These are phyloP conservation scores for Diplolepis rosae DNA, from an alignment of 2,888 invertebrate genomes.

Conservation along the genomic window DNA sequence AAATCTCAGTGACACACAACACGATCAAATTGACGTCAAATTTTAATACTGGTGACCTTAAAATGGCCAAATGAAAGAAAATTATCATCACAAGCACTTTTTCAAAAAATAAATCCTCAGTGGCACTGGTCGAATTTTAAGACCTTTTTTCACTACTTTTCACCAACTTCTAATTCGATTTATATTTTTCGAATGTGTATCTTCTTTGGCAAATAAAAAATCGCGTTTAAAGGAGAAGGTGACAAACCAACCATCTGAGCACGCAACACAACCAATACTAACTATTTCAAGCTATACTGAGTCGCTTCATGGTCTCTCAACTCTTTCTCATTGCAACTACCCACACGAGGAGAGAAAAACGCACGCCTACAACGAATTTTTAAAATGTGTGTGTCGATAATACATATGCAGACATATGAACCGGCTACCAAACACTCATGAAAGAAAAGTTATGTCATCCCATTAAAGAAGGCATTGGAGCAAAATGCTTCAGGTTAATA, in stretches of 20 bases:
- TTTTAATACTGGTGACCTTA: slow-evolving; percentile 6
- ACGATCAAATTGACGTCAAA: neutral
- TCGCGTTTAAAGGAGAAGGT: neutral
- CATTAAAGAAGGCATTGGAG: no score
- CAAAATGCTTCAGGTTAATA: no score
- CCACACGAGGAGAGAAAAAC: slow-evolving; percentile 24
- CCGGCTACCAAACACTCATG: slow-evolving; percentile 5
- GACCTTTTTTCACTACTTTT: neutral
- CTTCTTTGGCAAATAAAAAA: neutral
- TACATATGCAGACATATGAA: slow-evolving; percentile 28
- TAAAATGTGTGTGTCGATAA: slow-evolving; percentile 39
- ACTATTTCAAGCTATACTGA: slow-evolving; percentile 40
- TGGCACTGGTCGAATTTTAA: neutral
- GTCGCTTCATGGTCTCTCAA: slow-evolving; percentile 10
- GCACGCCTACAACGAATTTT: slow-evolving; percentile 39
- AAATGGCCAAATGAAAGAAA: neutral
- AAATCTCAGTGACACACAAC: neutral
- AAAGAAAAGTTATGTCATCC: slow-evolving; percentile 25
- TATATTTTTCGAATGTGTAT: neutral
- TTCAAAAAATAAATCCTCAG: neutral
- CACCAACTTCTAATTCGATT: neutral
- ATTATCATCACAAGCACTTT: neutral
- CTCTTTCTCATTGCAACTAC: slow-evolving; percentile 31
- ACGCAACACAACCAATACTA: slow-evolving; percentile 59
- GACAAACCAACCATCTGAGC: slow-evolving; percentile 48